Conservation (phyloP, 2,888 invertebrate genomes). For the Acleris holmiana region DNA sequence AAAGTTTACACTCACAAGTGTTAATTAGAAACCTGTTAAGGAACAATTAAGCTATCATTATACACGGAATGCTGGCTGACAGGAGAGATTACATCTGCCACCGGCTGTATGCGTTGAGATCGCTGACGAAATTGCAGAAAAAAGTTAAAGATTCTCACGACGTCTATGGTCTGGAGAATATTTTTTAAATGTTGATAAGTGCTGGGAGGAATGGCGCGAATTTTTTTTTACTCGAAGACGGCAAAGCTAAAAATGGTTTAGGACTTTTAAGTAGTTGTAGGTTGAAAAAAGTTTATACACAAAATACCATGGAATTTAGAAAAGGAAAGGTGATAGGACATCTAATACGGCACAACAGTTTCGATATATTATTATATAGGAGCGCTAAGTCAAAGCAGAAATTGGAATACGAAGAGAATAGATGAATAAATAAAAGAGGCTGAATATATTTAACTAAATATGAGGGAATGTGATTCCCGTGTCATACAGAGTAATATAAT, state of each 20-base stretch:
- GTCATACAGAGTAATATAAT: too few species aligned
- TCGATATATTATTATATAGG: too few species aligned
- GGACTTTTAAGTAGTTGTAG: too few species aligned
- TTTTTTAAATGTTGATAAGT: constrained; percentile 29
- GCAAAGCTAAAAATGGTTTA: neutral
- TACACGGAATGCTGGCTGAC: constrained; percentile 19
- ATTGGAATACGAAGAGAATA: too few species aligned
- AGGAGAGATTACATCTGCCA: constrained; percentile 14
- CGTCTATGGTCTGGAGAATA: neutral
- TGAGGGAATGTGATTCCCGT: too few species aligned
- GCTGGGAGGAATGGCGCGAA: neutral
- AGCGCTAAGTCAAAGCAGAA: too few species aligned
- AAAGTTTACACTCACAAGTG: constrained; percentile 30
- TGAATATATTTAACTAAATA: too few species aligned
- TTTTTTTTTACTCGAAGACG: neutral
- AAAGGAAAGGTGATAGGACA: too few species aligned
- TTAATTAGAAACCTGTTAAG: constrained; percentile 35
- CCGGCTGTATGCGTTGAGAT: constrained; percentile 19
- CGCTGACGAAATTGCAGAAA: constrained; percentile 25
- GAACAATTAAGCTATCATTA: constrained; percentile 33
- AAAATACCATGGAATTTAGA: too few species aligned
- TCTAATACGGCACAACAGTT: too few species aligned
- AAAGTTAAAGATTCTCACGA: constrained; percentile 29
- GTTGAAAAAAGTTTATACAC: too few species aligned
- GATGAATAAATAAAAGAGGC: too few species aligned